Evolutionary conservation across 2,888 invertebrate species (phyloP), one percentile per base, ranked within the genome.

Genomic region (Branchellion lobata): DNA sequence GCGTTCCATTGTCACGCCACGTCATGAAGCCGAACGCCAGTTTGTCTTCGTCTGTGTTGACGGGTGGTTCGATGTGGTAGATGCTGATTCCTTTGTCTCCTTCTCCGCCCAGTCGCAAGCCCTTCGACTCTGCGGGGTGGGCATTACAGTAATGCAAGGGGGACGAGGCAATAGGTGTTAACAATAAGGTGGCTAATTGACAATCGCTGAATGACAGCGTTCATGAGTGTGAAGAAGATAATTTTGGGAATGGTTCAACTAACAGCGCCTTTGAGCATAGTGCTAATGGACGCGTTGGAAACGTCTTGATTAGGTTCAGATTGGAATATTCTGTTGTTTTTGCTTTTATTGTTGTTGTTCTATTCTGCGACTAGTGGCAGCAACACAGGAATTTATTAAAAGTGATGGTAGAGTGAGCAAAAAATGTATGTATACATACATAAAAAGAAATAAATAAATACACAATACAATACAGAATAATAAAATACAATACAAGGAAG

Each of bases 1-100:
- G 79, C 0, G 85, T 84, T 3, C 86, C 86, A 80, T 85, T 83
- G 51, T 84, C 81, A n/a, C 84, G 81, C 80, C 84, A 83, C 0
- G 87, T 87, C 86, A 85, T 87, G 79, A 87, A 86, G 11, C 86
- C 87, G 78, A 87, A 84, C 0, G 86, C 86, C 8, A 87, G 82
- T 27, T 83, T 82, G 80, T 87, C 87, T 24, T 80, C 75, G 34
- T 78, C 80, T 0, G 85, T 84, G 34, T 80, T 79, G 8, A 83
- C 78, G 0, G 83, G 79, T 0, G 76, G 71, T 29, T 68, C 80
- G 75, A 83, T 84, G 29, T 81, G 79, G 81, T 86, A 86, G 18
- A 84, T 77, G 5, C 85, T 81, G 33, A 86, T 82, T 0, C 87
- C 87, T 29, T 79, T 73, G 3, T 81, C 72, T 3, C 83, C 80